Evolutionary conservation across 1,140 invertebrate species (phyloP).

Genomic region (Drosophila lacertosa): DNA sequence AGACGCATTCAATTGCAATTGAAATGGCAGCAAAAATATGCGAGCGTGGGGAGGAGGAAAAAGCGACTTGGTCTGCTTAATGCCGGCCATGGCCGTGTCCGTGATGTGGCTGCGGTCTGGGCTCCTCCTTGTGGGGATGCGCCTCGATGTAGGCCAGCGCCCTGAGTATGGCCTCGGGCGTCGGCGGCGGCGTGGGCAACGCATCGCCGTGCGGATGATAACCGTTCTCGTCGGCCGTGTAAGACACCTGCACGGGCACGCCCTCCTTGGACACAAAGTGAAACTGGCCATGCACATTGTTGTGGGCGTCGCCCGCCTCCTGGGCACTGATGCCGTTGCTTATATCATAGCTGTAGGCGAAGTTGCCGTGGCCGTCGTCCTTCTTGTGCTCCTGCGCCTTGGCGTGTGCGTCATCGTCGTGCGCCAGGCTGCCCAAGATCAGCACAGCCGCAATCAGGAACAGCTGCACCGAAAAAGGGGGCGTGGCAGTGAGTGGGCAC

Average conservation of each 20-base stretch:
- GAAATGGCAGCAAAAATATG: constrained; percentile 35
- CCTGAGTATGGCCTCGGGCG: constrained; percentile 62
- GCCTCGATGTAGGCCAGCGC: constrained; percentile 85
- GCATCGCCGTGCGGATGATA: constrained; percentile 84
- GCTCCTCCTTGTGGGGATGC: constrained; percentile 63
- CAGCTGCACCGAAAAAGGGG: constrained; percentile 14
- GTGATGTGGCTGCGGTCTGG: constrained; percentile 6
- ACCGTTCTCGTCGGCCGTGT: constrained; percentile 85
- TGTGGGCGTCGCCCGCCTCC: constrained; percentile 61
- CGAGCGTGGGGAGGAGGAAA: neutral
- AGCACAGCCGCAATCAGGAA: constrained; percentile 39
- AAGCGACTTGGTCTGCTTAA: constrained; percentile 13
- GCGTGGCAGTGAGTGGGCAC: neutral
- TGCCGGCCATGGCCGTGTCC: constrained; percentile 15
- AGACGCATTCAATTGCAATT: constrained; percentile 56
- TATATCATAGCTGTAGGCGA: constrained; percentile 63
- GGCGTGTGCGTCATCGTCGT: constrained; percentile 68
- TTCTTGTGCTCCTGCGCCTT: constrained; percentile 57
- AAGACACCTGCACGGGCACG: constrained; percentile 75
- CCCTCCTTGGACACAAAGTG: constrained; percentile 78
- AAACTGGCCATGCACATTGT: constrained; percentile 70
- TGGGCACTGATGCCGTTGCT: constrained; percentile 65
- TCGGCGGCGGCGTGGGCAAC: constrained; percentile 84
- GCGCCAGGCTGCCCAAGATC: constrained; percentile 37
- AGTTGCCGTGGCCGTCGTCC: constrained; percentile 65